Conservation (phyloP, 2,797 vertebrate genomes). For the Podargus strigoides region DNA sequence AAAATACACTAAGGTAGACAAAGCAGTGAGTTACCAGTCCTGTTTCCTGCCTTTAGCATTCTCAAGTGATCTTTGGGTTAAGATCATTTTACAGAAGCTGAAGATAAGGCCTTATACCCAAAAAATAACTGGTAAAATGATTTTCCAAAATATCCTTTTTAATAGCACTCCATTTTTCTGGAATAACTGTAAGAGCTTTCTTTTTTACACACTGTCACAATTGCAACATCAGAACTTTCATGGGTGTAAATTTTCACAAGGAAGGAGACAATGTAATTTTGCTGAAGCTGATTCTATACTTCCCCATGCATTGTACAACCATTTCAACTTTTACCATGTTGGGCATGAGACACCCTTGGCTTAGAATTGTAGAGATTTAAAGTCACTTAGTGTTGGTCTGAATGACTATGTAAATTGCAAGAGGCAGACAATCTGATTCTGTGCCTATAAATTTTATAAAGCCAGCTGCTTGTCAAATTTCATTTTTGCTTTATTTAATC, state of each 20-base stretch:
- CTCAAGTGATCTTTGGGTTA: neutral
- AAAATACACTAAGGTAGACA: too few relatives aligned
- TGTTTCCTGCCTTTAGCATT: neutral
- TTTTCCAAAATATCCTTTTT: neutral
- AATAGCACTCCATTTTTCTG: neutral
- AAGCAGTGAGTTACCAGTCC: neutral
- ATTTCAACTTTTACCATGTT: neutral
- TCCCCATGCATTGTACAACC: neutral
- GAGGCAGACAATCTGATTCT: slow-evolving; percentile 34
- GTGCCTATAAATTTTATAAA: slow-evolving; percentile 35
- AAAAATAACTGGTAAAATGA: neutral
- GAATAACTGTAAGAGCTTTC: neutral
- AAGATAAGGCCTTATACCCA: neutral
- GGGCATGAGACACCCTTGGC: neutral
- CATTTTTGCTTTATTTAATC: slow-evolving; percentile 55
- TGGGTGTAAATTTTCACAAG: neutral
- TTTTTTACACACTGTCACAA: neutral
- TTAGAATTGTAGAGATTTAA: neutral
- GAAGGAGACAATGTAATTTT: neutral
- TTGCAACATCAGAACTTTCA: neutral
- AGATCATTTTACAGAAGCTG: neutral
- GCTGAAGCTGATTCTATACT: neutral
- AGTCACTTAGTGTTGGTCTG: neutral
- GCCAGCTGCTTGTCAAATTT: slow-evolving; percentile 44
- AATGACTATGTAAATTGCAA: slow-evolving; percentile 47